Evolutionary conservation across 1,140 invertebrate species (phyloP), one percentile per base, ranked within the genome.

Genomic region (Leptestheria dahalacensis): DNA sequence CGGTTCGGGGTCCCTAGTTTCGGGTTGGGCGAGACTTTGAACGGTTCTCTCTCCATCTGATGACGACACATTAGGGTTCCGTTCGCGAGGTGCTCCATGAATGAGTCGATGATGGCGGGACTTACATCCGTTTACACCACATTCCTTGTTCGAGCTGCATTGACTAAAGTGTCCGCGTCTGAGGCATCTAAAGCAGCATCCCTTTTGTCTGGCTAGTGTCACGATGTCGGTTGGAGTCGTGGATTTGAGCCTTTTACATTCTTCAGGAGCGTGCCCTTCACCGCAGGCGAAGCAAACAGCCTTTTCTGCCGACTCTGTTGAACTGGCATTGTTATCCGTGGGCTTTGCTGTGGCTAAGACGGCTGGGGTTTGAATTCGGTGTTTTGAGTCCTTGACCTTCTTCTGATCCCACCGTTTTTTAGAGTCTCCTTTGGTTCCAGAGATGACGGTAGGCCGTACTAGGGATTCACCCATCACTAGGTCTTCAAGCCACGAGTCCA

Each of bases 161-260:
- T 52, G 4, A 10, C 48, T 26, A n/a, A 1, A 2, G 25, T 59
- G 49, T 11, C 47, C 47, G 6, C 6, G 3, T 1, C 12, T 20
- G 2, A 59, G 18, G 21, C 58, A 59, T 2, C 9, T 9, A 20
- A 52, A 24, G 21, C 49, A 59, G 15, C 21, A 51, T 3, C 47
- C 11, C 11, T 24, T 51, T n/a, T 52, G 24, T 25, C 29, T 55
- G 10, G 29, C 1, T 6, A 25, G 15, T 11, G 10, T n/a, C 4
- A 29, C 18, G 18, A 24, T 24, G 11, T 55, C 25, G n/a, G n/a
- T 55, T 4, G 53, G 53, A n/a, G n/a, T 11, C 25, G 28, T 28
- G 20, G 53, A 20, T n/a, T 4, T 4, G 23, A n/a, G 50, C 61
- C 28, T 47, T 62, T 25, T 25, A 24, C 25, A 63, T 23, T n/a